A percentile compares a stretch with the other conserved stretches of the same genome.
Conservation (phyloP, 2,113 vertebrate genomes). For the Orthonyx spaldingii region DNA sequence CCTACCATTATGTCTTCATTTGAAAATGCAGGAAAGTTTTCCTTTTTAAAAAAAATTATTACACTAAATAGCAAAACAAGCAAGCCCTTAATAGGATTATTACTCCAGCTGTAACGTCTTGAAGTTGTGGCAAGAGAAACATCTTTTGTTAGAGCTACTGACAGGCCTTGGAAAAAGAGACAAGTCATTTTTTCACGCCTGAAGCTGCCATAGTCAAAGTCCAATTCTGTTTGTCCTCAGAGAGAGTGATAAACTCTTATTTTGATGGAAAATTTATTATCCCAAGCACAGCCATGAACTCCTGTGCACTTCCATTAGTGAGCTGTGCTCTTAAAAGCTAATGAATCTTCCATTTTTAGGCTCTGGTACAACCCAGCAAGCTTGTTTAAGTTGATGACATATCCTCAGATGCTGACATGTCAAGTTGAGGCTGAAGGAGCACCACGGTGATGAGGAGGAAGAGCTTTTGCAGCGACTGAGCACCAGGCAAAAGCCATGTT, state of each 20-base stretch:
- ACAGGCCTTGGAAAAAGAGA: neutral
- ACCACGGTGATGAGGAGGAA: rapidly evolving
- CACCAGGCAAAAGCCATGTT: neutral
- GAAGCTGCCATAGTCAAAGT: neutral
- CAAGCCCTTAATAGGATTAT: neutral
- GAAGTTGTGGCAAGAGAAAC: neutral
- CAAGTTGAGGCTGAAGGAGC: neutral
- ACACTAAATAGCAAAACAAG: neutral
- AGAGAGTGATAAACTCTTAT: neutral
- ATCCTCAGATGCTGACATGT: neutral
- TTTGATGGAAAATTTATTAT: neutral
- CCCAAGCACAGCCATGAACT: neutral
- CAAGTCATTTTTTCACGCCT: neutral
- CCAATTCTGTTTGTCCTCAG: neutral
- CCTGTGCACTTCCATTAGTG: neutral
- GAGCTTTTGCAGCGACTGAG: rapidly evolving
- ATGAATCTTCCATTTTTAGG: neutral
- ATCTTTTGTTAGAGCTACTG: neutral
- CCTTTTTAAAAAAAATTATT: neutral
- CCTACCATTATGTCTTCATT: neutral
- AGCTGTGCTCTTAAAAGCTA: neutral
- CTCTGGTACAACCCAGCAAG: neutral
- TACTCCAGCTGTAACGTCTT: neutral
- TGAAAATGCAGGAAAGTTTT: neutral
- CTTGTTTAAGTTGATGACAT: neutral